Evolutionary conservation across 2,888 invertebrate genomes (phyloP), one percentile per base, ranked within the genome.

Genomic region (Lasioglossum oenotherae): DNA sequence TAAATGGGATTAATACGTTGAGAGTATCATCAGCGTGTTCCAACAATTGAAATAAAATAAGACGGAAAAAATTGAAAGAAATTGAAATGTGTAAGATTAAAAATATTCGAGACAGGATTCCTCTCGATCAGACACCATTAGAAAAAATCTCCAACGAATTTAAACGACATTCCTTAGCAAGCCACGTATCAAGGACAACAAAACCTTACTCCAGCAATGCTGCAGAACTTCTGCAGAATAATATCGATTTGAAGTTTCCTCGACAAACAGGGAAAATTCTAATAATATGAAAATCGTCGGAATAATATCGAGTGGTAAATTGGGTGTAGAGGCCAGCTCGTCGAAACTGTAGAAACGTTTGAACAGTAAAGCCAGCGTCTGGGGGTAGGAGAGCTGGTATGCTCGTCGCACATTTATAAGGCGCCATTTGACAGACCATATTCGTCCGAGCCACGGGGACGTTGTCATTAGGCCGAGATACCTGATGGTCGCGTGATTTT

Each of bases 401-500:
- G 69, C n/a, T 38, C 69, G 69, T 19, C 19, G 57, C 41, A 16
- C 46, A 49, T 73, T 81, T 73, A 31, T 44, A 60, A 81, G 31
- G 3, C 46, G 49, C 71, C 19, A 31, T 27, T 64, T 35, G 79
- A 64, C 79, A 71, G 64, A 72, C 49, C 41, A 49, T 72, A 41
- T 64, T 19, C 10, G 67, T 67, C 44, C 41, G 75, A 44, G 27
- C 64, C 23, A 49, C 72, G 31, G 41, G 60, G 38, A 27, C 53
- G 67, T 74, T 19, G 79, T 81, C 49, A 75, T 57, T 71, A 71
- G 71, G 31, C 27, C 23, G 73, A 12, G 81, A 49, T 57, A 78
- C 41, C 67, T 44, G 76, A 74, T 35, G 76, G 72, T 88, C 78
- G 90, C 89, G 89, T 88, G 90, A 89, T 89, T 88, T 84, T 87